Evolutionary conservation across 2,113 vertebrate genomes (phyloP).

Genomic region (Cercopithecus mona): DNA sequence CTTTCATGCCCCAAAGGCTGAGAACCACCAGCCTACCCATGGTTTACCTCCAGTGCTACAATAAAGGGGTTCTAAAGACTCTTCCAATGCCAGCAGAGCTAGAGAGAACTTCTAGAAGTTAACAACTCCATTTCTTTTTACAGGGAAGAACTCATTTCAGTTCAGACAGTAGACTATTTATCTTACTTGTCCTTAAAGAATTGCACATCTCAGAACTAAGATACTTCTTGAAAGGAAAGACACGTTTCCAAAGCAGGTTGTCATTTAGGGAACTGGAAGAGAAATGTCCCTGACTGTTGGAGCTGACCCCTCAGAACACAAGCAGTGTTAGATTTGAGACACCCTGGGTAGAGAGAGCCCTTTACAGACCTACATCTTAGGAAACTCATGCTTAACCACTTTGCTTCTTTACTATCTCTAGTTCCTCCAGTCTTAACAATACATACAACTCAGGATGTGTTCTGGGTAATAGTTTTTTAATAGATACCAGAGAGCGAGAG

Average conservation of each 20-base stretch:
- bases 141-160: background rate
- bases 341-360: background rate
- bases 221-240: background rate
- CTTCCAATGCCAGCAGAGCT: rapidly evolving
- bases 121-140: background rate
- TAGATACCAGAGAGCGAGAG: background rate
- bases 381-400: background rate
- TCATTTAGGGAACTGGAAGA: background rate
- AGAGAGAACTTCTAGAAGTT: background rate
- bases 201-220: slow-evolving; percentile 31
- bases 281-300: background rate
- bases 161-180: background rate
- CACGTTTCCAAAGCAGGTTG: background rate
- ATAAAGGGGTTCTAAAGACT: background rate
- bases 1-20: background rate
- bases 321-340: background rate
- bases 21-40: background rate
- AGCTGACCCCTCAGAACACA: background rate
- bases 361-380: background rate
- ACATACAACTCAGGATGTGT: background rate
- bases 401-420: background rate
- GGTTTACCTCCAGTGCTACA: background rate
- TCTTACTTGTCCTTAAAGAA: slow-evolving; percentile 26
- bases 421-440: background rate
- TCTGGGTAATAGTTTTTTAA: background rate